A percentile compares a stretch with the other conserved stretches of the same genome.
phyloP scores from a whole-genome alignment of 2,113 vertebrate genomes.

The Apus apus region DNA sequence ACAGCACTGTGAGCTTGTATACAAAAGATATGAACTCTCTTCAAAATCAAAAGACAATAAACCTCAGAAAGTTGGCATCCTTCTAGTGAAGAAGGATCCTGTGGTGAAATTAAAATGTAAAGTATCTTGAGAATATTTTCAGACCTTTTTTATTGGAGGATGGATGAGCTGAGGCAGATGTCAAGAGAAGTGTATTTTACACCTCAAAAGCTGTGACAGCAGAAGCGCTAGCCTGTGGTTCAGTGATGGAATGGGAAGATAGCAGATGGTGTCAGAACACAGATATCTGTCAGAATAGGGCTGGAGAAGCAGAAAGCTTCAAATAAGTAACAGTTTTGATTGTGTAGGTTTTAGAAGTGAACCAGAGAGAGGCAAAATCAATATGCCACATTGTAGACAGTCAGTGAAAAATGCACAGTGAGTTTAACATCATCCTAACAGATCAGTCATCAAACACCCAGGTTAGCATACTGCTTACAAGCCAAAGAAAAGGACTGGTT shows the following conservation, averaged over 20 bases:
- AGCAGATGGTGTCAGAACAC: slow-evolving; percentile 59
- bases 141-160: not conserved
- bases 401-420: slow-evolving; percentile 15
- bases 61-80: not conserved
- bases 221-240: slow-evolving; percentile 45
- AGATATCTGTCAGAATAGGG: slow-evolving; percentile 49
- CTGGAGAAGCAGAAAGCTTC: slow-evolving; percentile 35
- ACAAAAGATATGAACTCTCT: not conserved
- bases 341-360: slow-evolving; percentile 43
- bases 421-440: slow-evolving; percentile 19
- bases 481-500: not conserved
- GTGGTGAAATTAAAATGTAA: slow-evolving; percentile 27
- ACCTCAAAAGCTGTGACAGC: slow-evolving; percentile 55
- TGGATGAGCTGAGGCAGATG: slow-evolving; percentile 47
- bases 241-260: slow-evolving; percentile 26
- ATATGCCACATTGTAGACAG: slow-evolving; percentile 19
- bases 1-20: not conserved
- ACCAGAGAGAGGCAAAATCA: slow-evolving; percentile 33
- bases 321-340: slow-evolving; percentile 49
- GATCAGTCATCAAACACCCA: not conserved
- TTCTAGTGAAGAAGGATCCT: not conserved
- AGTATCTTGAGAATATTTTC: not conserved
- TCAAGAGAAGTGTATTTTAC: slow-evolving; percentile 47
- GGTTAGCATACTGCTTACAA: not conserved
- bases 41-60: not conserved